Evolutionary conservation across 2,888 invertebrate genomes (phyloP), one percentile per base, ranked within the genome.

Genomic region (Chloroclystis v-ata): DNA sequence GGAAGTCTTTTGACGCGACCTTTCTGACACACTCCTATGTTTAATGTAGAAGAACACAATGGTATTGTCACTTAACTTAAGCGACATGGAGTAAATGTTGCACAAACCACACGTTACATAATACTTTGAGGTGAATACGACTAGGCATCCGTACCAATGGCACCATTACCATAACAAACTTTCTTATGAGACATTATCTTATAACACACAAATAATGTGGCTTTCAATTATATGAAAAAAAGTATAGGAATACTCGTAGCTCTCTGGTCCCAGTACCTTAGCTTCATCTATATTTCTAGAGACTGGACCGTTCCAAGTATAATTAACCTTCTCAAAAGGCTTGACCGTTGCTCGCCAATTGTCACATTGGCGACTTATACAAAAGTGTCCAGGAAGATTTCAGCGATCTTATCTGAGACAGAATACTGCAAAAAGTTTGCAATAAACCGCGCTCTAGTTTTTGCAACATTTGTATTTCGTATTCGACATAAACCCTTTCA

Each of bases 81-180:
- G 41, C 28, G 42, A 43, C 26, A 35, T 28, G 25, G n/a, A 16
- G 30, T 13, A 28, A 33, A 20, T 35, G 30, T 52, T 48, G 37
- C 48, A 32, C 40, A 43, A 46, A n/a, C 25, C 40, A 43, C 46
- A n/a, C 16, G 29, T 52, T 52, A 38, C 46, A 49, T 52, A 52
- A 52, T 28, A 26, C 2, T 16, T 20, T 32, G 45, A 30, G 35
- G 37, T 37, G 52, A 37, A 30, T 46, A 20, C 39, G 39, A 30
- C 42, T 38, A 40, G 39, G 26, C 26, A 28, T 35, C 16, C 20
- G 11, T n/a, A 10, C 20, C 20, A 11, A 35, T 35, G 16, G 9
- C 10, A 20, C 11, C 20, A 35, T 35, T 35, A 35, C 35, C 35
- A 35, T 20, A 35, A n/a, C 7, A 4, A 20, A 4, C 20, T 20